Evolutionary conservation across 2,797 vertebrate species (phyloP).

Genomic region (Bradypodion ventrale): DNA sequence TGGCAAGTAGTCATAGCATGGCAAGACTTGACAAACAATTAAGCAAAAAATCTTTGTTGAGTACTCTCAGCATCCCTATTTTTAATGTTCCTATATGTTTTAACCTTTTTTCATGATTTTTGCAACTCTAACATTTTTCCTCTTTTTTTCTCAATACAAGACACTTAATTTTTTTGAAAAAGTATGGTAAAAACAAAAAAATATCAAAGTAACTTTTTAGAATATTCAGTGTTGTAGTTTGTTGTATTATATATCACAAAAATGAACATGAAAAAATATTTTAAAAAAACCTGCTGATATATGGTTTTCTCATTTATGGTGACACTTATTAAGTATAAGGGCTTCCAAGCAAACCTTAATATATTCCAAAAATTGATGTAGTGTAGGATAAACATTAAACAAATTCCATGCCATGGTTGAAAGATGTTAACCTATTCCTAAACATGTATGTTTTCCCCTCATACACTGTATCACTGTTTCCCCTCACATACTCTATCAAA

Average conservation of each 20-base stretch:
- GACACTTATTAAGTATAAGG: not conserved
- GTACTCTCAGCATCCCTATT: not conserved
- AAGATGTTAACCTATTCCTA: slow-evolving; percentile 10
- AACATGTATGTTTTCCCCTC: not conserved
- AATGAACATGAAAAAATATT: not conserved
- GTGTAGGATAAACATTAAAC: slow-evolving; percentile 1
- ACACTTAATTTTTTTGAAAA: not conserved
- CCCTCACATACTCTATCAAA: not conserved
- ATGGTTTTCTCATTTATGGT: not conserved
- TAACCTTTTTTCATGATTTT: not conserved
- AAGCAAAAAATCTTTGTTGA: no score
- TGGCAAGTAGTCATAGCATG: no score
- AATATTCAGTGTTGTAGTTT: not conserved
- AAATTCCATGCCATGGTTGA: not conserved
- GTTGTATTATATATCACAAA: not conserved
- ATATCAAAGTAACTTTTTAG: not conserved
- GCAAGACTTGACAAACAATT: no score
- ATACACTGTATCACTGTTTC: no score
- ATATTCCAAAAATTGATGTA: not conserved
- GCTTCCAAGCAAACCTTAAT: not conserved
- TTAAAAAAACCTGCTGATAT: not conserved
- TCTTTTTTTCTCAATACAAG: not conserved
- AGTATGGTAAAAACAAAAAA: not conserved
- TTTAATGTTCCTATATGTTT: not conserved
- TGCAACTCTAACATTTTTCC: no score